phyloP scores from a whole-genome alignment of 2,113 vertebrate species.

The Scomber scombrus region DNA sequence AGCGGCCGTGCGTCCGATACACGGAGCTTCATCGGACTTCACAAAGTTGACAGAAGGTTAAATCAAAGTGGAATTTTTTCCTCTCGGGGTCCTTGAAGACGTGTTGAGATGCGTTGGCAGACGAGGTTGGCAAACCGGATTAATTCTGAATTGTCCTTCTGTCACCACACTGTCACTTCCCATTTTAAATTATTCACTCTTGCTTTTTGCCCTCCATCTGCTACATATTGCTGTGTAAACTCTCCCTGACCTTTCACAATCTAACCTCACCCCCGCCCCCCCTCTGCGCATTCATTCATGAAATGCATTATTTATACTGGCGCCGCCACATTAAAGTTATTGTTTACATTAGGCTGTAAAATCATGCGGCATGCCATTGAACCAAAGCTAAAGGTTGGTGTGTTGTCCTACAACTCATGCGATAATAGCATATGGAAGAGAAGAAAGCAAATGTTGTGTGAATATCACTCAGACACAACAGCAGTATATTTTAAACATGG shows the following conservation, averaged over 20 bases:
- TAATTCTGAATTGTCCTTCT: constrained; percentile 70
- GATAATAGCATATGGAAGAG: constrained; percentile 25
- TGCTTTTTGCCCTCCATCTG: constrained; percentile 75
- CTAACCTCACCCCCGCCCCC: not conserved
- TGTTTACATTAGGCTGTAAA: constrained; percentile 72
- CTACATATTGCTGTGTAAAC: constrained; percentile 77
- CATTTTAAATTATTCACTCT: constrained; percentile 77
- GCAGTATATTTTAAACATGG: not conserved
- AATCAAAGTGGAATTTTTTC: constrained; percentile 47
- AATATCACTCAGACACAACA: constrained; percentile 35
- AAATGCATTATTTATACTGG: constrained; percentile 80
- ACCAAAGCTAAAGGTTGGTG: constrained; percentile 41
- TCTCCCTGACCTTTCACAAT: constrained; percentile 76
- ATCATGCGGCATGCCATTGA: constrained; percentile 38
- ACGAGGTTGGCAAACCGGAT: constrained; percentile 60
- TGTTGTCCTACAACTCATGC: constrained; percentile 17
- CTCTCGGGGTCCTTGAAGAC: constrained; percentile 35
- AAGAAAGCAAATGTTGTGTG: constrained; percentile 33
- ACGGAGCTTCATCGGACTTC: constrained; percentile 21
- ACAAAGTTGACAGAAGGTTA: constrained; percentile 65
- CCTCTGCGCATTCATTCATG: constrained; percentile 71
- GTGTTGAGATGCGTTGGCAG: constrained; percentile 47
- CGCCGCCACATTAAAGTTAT: constrained; percentile 66
- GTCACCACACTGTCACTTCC: constrained; percentile 64
- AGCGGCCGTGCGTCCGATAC: constrained; percentile 37